Base-by-base conservation (phyloP, 2,888 invertebrate species). In the Mythimna vitellina region DNA sequence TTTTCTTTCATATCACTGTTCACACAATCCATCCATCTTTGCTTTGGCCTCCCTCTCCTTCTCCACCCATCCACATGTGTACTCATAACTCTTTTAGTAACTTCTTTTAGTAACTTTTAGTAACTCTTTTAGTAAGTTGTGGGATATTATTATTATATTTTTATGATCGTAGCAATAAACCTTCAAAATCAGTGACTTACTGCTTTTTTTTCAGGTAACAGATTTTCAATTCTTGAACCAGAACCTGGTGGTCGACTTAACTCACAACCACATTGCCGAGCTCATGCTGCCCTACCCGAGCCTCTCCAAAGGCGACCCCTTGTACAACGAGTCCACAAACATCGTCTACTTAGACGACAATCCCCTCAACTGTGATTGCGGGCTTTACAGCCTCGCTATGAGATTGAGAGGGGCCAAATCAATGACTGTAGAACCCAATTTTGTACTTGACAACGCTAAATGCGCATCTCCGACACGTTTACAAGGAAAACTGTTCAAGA, bases 341-440 rank as follows among this genome's bases (percentile, higher is more conserved):
- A 32, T n/a, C 3, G 60, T 92, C 8, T 65, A 87, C 0, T 71
- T 93, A 0, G 87, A 85, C 20, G 14, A 86, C 63, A 93, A 93
- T 66, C 92, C 91, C 0, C 81, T 89, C 32, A 0, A 0, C 9
- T 92, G 93, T 76, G 89, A 90, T 71, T 93, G 93, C 64, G 6
- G 32, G 0, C 62, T 92, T 0, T 90, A 87, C 56, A 51, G 70
- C 5, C 75, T 92, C 0, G 65, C 66, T 0, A 49, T 73, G 35
- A 46, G 81, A 10, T 9, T 74, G 0, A 17, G 25, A 14, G 77
- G 76, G 0, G 20, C n/a, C 0, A 51, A 20, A 1, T 38, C 62
- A 0, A 0, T 49, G 0, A 8, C 9, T 0, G n/a, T 29, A 5
- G 82, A 70, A 62, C 60, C 78, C 0, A 72, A 56, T 2, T 58